These are phyloP conservation scores for Dasypogon diadema DNA, from an alignment of 2,888 invertebrate species.

Conservation along the genomic window DNA sequence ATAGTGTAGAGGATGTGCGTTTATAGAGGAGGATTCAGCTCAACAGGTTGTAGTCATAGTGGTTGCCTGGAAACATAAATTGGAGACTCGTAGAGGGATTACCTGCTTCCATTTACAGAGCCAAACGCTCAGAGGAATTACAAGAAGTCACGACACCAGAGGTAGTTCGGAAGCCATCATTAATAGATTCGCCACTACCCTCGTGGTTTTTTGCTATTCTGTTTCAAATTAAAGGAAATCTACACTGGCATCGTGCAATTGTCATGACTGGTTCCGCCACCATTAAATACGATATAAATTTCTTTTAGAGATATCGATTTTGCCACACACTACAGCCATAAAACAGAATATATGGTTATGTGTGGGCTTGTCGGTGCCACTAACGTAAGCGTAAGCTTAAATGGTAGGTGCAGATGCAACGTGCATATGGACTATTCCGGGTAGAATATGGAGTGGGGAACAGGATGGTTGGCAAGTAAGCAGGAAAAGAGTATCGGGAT, in stretches of 20 bases:
- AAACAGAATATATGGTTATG: constrained; percentile 51
- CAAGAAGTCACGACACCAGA: constrained; percentile 50
- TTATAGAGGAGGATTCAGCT: background rate
- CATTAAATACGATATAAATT: constrained; percentile 54
- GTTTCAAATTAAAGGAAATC: constrained; percentile 44
- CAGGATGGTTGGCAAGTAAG: background rate
- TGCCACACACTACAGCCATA: constrained; percentile 51
- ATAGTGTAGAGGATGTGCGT: background rate
- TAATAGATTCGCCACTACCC: constrained; percentile 47
- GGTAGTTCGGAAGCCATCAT: constrained; percentile 37
- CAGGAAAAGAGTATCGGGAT: constrained; percentile 50
- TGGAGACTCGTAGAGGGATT: constrained; percentile 26
- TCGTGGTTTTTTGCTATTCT: constrained; percentile 30
- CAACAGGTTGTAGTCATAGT: constrained; percentile 45
- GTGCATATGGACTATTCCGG: constrained; percentile 19
- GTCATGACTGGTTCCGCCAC: constrained; percentile 52
- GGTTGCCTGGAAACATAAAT: constrained; percentile 47
- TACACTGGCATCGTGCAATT: constrained; percentile 48
- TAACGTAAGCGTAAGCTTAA: constrained; percentile 11
- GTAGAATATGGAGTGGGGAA: background rate
- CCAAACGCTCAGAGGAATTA: constrained; percentile 32
- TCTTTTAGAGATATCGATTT: constrained; percentile 54
- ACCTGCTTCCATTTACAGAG: constrained; percentile 34
- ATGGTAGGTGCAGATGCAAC: constrained; percentile 30
- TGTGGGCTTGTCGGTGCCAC: constrained; percentile 42